Percentiles rank a stretch among this genome's conserved stretches.
phyloP scores from a whole-genome alignment of 2,113 vertebrate genomes.

The Rhinolophus sinicus region DNA sequence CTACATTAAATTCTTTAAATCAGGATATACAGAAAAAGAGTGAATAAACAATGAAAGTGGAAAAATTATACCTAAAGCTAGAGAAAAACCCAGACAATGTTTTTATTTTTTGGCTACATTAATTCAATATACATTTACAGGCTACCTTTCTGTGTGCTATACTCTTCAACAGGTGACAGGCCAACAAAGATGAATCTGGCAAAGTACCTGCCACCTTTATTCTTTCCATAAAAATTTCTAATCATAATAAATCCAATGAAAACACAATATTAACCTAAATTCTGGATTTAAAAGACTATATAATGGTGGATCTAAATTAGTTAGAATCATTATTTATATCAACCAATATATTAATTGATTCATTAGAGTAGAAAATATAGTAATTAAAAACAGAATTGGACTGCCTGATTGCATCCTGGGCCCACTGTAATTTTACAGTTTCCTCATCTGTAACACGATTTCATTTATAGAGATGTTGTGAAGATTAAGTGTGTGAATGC shows the following conservation, averaged over 20 bases:
- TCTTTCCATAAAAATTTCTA: slow-evolving; percentile 3
- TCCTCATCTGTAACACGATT: neutral
- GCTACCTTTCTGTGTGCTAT: neutral
- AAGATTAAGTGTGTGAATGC: neutral
- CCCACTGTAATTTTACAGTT: neutral
- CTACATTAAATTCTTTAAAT: neutral
- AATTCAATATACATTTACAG: neutral
- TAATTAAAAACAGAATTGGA: neutral
- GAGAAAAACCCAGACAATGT: neutral
- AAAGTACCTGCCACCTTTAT: neutral
- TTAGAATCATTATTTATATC: neutral
- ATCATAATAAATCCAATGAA: neutral
- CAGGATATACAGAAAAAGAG: neutral
- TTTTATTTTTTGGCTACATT: neutral
- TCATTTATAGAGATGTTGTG: neutral
- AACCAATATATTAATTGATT: neutral
- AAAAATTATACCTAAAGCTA: neutral
- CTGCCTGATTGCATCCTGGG: neutral
- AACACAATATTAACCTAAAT: neutral
- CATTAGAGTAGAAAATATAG: neutral
- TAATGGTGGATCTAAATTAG: neutral
- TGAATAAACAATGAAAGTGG: neutral
- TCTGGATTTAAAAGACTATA: neutral
- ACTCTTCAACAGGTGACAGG: neutral
- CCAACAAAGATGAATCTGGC: neutral